phyloP scores from a whole-genome alignment of 2,888 invertebrate species.

The Cephus runcator region DNA sequence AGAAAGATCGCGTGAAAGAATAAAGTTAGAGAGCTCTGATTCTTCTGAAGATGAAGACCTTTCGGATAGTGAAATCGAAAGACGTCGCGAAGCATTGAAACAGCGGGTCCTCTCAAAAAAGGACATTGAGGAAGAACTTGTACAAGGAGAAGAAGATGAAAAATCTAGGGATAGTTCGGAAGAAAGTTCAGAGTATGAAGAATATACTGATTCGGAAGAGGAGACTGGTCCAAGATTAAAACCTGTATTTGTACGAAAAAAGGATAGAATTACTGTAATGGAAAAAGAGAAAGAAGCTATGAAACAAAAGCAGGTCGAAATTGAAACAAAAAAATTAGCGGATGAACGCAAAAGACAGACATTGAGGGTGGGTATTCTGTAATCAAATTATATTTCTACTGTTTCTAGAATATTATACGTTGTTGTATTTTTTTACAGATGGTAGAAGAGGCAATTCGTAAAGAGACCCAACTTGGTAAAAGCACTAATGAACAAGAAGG shows the following conservation, averaged over 20 bases:
- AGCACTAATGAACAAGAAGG: conserved; percentile 77
- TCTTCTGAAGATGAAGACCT: conserved; percentile 77
- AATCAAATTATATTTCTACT: conserved; percentile 9
- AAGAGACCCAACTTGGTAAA: conserved; percentile 74
- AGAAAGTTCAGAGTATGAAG: conserved; percentile 86
- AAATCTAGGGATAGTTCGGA: conserved; percentile 66
- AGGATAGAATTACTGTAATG: conserved; percentile 93
- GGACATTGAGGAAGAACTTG: conserved; percentile 72
- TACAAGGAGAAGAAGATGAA: conserved; percentile 80
- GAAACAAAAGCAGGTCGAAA: conserved; percentile 85
- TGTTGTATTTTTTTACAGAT: conserved; percentile 66
- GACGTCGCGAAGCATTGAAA: conserved; percentile 76
- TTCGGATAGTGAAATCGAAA: conserved; percentile 87
- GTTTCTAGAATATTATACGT: conserved; percentile 4
- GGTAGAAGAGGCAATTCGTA: conserved; percentile 89
- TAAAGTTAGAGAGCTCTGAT: conserved; percentile 62
- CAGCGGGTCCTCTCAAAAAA: conserved; percentile 76
- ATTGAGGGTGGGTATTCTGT: conserved; percentile 69
- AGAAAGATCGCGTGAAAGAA: conserved; percentile 69
- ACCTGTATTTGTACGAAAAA: conserved; percentile 93
- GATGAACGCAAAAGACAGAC: conserved; percentile 92
- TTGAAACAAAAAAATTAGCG: conserved; percentile 83
- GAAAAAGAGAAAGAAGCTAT: conserved; percentile 92
- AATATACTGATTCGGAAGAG: conserved; percentile 89
- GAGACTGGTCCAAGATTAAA: conserved; percentile 93